phyloP scores from a whole-genome alignment of 2,113 vertebrate species.

The Ia io region DNA sequence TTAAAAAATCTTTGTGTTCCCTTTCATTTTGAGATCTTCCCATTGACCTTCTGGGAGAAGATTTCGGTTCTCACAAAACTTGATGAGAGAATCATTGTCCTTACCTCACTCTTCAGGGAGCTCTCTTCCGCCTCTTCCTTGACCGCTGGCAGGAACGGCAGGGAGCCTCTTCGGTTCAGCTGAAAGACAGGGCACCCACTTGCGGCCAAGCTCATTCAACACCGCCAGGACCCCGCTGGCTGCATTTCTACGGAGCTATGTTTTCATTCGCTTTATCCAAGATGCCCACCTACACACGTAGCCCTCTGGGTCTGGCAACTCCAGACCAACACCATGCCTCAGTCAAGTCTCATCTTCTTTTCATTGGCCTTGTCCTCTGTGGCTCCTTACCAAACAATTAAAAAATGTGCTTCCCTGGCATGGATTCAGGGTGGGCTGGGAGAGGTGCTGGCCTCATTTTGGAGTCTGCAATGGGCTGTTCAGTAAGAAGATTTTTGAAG shows the following conservation, averaged over 20 bases:
- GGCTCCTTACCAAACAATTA: not conserved
- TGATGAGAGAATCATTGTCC: not conserved
- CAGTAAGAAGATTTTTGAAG: not conserved
- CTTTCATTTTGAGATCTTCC: not conserved
- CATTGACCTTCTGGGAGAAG: conserved; percentile 10
- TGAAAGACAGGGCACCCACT: conserved; percentile 65
- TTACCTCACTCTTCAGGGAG: conserved; percentile 78
- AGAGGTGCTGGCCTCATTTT: not conserved
- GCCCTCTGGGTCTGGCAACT: not conserved
- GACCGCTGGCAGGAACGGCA: conserved; percentile 80
- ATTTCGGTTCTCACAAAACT: not conserved
- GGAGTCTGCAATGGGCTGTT: not conserved
- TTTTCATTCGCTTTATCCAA: not conserved
- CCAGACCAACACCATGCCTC: not conserved
- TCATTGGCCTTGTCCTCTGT: no score
- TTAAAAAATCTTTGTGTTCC: not conserved
- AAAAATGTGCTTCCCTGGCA: not conserved
- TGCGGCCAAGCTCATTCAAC: not conserved
- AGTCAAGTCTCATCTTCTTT: not conserved
- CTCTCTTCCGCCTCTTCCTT: conserved; percentile 83
- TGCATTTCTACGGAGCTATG: not conserved
- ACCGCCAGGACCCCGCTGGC: not conserved
- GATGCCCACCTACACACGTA: not conserved
- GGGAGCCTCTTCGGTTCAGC: conserved; percentile 75
- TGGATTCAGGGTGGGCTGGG: not conserved